phyloP scores from a whole-genome alignment of 2,797 vertebrate genomes.

The Hoplostethus mediterraneus region DNA sequence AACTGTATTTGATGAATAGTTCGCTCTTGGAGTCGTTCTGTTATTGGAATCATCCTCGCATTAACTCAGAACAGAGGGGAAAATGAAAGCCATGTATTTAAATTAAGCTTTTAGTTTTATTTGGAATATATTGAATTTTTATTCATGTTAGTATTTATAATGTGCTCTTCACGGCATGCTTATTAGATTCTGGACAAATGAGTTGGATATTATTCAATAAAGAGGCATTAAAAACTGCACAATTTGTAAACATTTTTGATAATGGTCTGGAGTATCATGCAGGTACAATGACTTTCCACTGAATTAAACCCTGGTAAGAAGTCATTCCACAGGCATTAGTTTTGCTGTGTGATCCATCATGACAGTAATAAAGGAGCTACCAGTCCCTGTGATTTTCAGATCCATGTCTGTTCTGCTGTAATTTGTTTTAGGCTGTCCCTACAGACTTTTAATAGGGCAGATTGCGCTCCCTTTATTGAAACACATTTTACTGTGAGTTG shows the following conservation, averaged over 20 bases:
- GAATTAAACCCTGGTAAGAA: slow-evolving; percentile 42
- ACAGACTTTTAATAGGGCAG: slow-evolving; percentile 39
- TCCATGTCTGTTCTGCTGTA: slow-evolving; percentile 22
- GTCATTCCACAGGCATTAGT: slow-evolving; percentile 48
- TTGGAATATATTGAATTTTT: slow-evolving; percentile 16
- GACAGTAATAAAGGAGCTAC: slow-evolving; percentile 36
- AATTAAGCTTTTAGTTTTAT: not conserved
- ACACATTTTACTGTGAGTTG: slow-evolving; percentile 19
- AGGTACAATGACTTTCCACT: slow-evolving; percentile 25
- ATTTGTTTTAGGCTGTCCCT: slow-evolving; percentile 46
- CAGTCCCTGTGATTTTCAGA: slow-evolving; percentile 30
- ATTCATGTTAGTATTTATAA: slow-evolving; percentile 7
- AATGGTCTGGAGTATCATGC: slow-evolving; percentile 26
- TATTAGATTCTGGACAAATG: slow-evolving; percentile 37
- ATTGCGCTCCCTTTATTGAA: slow-evolving; percentile 33
- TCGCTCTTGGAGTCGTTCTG: not conserved
- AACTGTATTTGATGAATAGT: not conserved
- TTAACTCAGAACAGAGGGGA: not conserved
- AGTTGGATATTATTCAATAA: slow-evolving; percentile 39
- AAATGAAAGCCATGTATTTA: not conserved
- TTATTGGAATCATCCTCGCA: not conserved
- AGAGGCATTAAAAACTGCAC: slow-evolving; percentile 29
- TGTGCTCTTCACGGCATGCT: slow-evolving; percentile 28
- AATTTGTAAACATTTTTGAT: slow-evolving; percentile 38
- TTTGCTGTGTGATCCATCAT: slow-evolving; percentile 61